phyloP scores from a whole-genome alignment of 1,140 invertebrate species.

The Belonocnema kinseyi region DNA sequence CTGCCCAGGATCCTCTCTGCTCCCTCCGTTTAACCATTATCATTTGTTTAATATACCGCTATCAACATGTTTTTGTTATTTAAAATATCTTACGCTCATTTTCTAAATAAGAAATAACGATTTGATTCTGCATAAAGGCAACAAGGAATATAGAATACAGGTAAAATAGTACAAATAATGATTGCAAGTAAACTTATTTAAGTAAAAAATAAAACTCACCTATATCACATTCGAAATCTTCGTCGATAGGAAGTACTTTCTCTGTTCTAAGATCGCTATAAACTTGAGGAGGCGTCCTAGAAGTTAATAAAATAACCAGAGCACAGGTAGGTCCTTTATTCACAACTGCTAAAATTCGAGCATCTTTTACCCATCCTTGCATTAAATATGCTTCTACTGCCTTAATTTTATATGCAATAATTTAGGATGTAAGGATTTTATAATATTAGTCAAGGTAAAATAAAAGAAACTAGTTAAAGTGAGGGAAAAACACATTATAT shows the following conservation, averaged over 20 bases:
- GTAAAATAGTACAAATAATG: too few species aligned
- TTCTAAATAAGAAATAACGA: constrained; percentile 42
- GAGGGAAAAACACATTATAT: too few species aligned
- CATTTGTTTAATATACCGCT: too few species aligned
- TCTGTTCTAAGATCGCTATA: constrained; percentile 84
- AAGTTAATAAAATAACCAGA: constrained; percentile 80
- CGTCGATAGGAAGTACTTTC: constrained; percentile 84
- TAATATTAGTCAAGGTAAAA: not conserved
- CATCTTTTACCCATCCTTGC: constrained; percentile 76
- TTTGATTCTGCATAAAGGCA: constrained; percentile 7
- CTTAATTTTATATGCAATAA: constrained; percentile 50
- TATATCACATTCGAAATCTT: constrained; percentile 85
- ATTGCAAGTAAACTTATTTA: constrained; percentile 26
- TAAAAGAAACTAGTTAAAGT: too few species aligned
- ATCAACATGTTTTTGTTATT: too few species aligned
- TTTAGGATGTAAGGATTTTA: constrained; percentile 50
- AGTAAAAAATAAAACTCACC: constrained; percentile 70
- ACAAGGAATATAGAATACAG: too few species aligned
- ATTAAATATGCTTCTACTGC: constrained; percentile 76
- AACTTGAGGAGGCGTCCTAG: constrained; percentile 79
- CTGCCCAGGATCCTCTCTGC: too few species aligned
- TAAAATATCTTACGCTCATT: too few species aligned
- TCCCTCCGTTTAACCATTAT: too few species aligned
- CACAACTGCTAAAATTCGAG: constrained; percentile 80
- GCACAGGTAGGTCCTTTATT: constrained; percentile 80